Percentiles rank a stretch among this genome's conserved stretches.
Evolutionary conservation across 2,888 invertebrate species (phyloP).

Genomic region (Xylota sylvarum): DNA sequence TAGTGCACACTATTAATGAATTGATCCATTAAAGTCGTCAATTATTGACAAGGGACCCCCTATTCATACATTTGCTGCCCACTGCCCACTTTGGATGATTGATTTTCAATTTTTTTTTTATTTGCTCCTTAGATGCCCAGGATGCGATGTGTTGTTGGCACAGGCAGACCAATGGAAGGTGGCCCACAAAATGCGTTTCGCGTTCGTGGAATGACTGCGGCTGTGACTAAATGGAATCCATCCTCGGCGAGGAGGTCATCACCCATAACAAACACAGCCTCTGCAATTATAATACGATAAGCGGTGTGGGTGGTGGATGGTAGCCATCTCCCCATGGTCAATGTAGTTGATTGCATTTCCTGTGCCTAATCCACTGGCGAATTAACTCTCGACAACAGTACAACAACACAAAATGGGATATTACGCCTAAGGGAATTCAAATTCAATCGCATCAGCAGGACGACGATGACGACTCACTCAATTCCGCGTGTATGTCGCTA

Average conservation of each 20-base stretch:
- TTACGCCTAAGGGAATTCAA: constrained; percentile 72
- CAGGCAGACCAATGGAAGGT: constrained; percentile 21
- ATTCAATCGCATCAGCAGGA: constrained; percentile 60
- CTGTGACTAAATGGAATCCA: constrained; percentile 23
- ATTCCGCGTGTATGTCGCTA: constrained; percentile 61
- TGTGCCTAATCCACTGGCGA: constrained; percentile 71
- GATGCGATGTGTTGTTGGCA: constrained; percentile 33
- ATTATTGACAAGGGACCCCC: constrained; percentile 66
- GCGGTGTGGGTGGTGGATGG: constrained; percentile 8
- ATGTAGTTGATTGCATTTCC: constrained; percentile 73
- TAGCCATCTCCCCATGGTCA: constrained; percentile 44
- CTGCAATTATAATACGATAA: constrained; percentile 78
- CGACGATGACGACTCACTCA: constrained; percentile 41
- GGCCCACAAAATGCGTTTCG: constrained; percentile 39
- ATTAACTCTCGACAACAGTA: constrained; percentile 52
- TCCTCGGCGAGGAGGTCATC: constrained; percentile 51
- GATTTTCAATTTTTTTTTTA: constrained; percentile 37
- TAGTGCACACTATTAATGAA: constrained; percentile 73
- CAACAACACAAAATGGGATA: constrained; percentile 49
- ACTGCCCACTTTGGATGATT: constrained; percentile 67
- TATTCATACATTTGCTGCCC: constrained; percentile 71
- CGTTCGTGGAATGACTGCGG: constrained; percentile 20
- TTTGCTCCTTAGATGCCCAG: constrained; percentile 14
- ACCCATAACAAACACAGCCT: constrained; percentile 70
- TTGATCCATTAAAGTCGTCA: constrained; percentile 75